Evolutionary conservation across 2,888 invertebrate genomes (phyloP), one percentile per base, ranked within the genome.

Genomic region (Pandemis corylana): DNA sequence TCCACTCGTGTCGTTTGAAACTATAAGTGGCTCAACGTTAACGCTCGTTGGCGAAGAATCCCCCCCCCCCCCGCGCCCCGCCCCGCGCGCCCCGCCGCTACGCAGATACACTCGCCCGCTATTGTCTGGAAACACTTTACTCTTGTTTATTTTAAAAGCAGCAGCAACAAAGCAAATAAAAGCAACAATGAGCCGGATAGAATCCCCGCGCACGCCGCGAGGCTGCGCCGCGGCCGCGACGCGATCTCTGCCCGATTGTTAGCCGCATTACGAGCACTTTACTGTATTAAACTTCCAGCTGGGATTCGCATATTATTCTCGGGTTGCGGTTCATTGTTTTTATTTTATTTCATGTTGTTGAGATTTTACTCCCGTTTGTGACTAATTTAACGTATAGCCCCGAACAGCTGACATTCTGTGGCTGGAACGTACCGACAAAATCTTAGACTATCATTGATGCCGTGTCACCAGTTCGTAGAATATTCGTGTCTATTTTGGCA

Each of bases 21-120:
- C 86, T 87, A 84, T 85, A 88, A 89, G 87, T 87, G 85, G 85
- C 83, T 85, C 84, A 79, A 87, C 87, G 83, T 87, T 84, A 81
- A 77, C 80, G 78, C 80, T 82, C 83, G 82, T 83, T 84, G 82
- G 82, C 76, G 78, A 78, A 77, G 77, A 79, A 78, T 75, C 80
- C 76, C 68, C 76, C 71, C 78, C 76, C 44, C 76, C 68, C 76
- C n/a, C n/a, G n/a, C n/a, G n/a, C n/a, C 71, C 75, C 68, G 78
- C 76, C 71, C 75, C 68, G 78, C 78, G 75, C 79, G 72, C 78
- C 76, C 53, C 12, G 44, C 64, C 12, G 15, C 63, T 36, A 49
- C 53, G 56, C 62, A n/a, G 56, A 44, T 56, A 59, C 36, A 61
- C 69, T 42, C 69, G 15, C 41, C 42, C 51, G 69, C 69, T 44